Evolutionary conservation across 2,113 vertebrate species (phyloP).

Genomic region (Galeopterus variegatus): DNA sequence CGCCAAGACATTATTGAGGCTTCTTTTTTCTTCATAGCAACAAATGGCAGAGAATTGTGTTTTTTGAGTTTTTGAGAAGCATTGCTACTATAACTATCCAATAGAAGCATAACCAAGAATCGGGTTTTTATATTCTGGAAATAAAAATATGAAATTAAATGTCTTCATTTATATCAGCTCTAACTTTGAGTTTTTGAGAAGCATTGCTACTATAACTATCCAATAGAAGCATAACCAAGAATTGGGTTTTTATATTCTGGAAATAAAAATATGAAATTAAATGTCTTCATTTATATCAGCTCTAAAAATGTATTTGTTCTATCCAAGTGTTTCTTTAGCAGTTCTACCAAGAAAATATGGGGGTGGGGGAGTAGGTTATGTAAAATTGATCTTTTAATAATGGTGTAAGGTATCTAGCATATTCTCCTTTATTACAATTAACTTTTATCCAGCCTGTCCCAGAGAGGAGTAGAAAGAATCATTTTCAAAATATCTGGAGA

Average conservation of each 20-base stretch:
- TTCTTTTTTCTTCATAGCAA: neutral
- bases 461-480: conserved; percentile 5
- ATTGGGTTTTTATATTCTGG: conserved; percentile 13
- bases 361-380: neutral
- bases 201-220: neutral
- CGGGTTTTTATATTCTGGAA: conserved; percentile 35
- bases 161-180: neutral
- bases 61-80: conserved; percentile 59
- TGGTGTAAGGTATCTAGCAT: neutral
- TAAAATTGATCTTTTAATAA: conserved; percentile 16
- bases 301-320: conserved; percentile 31
- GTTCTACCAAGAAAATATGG: conserved; percentile 12
- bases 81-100: neutral
- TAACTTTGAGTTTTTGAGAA: conserved; percentile 50
- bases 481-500: conserved; percentile 22
- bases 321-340: conserved; percentile 40
- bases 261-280: conserved; percentile 36
- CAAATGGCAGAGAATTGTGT: conserved; percentile 1
- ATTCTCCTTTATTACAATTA: neutral
- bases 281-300: neutral
- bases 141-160: conserved; percentile 13
- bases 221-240: neutral
- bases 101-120: neutral
- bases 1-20: conserved; percentile 41
- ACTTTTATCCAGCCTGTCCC: neutral